A percentile compares a stretch with the other conserved stretches of the same genome.
These are phyloP conservation scores for Callospermophilus lateralis DNA, from an alignment of 2,113 vertebrate species.

Conservation along the genomic window DNA sequence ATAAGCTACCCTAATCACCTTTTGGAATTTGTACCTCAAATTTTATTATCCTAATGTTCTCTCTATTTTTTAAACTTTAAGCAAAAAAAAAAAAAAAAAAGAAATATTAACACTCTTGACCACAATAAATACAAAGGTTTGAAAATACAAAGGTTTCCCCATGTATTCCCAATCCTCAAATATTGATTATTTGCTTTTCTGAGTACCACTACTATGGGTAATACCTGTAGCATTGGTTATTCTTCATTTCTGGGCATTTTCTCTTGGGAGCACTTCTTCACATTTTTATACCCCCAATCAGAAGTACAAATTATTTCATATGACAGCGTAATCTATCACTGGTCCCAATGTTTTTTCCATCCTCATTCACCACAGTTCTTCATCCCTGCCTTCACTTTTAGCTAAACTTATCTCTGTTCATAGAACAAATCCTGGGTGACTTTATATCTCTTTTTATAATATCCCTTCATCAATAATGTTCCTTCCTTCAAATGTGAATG, in stretches of 20 bases:
- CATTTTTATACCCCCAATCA: background rate
- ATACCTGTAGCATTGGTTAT: background rate
- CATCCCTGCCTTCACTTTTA: background rate
- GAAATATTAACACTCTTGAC: background rate
- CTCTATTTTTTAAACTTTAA: background rate
- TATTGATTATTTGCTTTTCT: background rate
- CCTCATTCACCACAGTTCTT: background rate
- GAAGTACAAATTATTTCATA: background rate
- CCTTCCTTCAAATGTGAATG: background rate
- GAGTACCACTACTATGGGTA: background rate
- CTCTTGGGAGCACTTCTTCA: background rate
- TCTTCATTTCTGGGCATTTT: background rate
- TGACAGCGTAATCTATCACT: background rate
- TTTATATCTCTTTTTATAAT: background rate
- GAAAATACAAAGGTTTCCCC: background rate
- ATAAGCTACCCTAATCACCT: background rate
- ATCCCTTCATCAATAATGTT: background rate
- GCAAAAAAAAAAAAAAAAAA: background rate
- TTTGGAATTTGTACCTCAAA: background rate
- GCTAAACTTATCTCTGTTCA: background rate
- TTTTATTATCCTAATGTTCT: background rate
- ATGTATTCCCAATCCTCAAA: no score
- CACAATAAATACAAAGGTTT: background rate
- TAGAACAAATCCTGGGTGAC: background rate
- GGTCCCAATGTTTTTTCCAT: background rate